phyloP scores from a whole-genome alignment of 2,113 vertebrate genomes.

The Acinonyx jubatus region DNA sequence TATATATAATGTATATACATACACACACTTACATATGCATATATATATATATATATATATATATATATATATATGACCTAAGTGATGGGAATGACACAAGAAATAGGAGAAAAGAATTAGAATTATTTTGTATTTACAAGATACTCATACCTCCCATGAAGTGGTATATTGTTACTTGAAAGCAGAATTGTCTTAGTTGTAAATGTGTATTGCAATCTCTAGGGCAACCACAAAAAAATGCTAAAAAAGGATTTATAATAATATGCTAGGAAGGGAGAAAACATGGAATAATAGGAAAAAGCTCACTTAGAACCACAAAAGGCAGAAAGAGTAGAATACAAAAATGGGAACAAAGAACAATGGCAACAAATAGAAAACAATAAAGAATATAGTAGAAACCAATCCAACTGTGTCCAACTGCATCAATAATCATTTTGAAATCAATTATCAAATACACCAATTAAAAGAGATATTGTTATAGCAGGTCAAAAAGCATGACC shows the following conservation, averaged over 20 bases:
- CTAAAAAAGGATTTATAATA: neutral
- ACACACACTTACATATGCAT: neutral
- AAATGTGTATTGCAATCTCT: neutral
- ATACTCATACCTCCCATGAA: neutral
- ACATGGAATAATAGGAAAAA: neutral
- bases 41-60: neutral
- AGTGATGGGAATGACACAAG: neutral
- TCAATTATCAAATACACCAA: neutral
- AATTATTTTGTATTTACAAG: neutral
- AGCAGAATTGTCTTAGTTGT: neutral
- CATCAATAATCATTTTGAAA: neutral
- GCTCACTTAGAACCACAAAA: neutral
- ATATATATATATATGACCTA: neutral
- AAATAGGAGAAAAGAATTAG: neutral
- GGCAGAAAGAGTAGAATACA: neutral
- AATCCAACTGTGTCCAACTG: neutral
- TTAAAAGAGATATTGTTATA: neutral
- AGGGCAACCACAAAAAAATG: neutral
- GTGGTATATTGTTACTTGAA: neutral
- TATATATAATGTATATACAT: neutral
- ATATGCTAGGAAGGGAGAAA: neutral
- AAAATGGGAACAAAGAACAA: neutral
- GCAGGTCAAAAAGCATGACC: neutral
- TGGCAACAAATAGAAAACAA: neutral
- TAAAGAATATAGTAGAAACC: neutral